Percentiles rank a stretch among this genome's conserved stretches.
These are phyloP conservation scores for Liasis olivaceus DNA, from an alignment of 2,797 vertebrate species.

Conservation along the genomic window DNA sequence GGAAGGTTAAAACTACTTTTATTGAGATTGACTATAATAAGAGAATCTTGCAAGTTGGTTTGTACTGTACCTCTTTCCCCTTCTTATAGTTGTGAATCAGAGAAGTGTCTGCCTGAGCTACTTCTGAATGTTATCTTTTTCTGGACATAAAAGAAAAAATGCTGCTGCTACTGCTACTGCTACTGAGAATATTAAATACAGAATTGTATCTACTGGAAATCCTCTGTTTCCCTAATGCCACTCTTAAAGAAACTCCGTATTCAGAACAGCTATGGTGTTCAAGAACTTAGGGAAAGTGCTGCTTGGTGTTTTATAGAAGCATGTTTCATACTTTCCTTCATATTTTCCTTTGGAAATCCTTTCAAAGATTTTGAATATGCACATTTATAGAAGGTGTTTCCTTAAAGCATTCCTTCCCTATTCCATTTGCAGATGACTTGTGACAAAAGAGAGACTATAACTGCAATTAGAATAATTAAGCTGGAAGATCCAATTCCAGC, in stretches of 20 bases:
- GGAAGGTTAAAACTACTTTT: background rate
- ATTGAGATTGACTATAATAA: background rate
- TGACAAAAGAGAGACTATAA: background rate
- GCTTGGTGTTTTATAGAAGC: background rate
- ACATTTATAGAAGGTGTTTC: background rate
- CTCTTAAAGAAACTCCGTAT: background rate
- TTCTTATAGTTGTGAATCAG: background rate
- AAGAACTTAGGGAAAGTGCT: background rate
- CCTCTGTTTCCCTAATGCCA: background rate
- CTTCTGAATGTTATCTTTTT: background rate
- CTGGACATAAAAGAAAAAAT: background rate
- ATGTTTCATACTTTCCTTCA: background rate
- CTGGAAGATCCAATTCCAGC: background rate
- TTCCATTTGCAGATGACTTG: background rate
- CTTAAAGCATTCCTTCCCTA: background rate
- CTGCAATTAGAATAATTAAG: background rate
- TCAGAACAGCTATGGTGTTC: background rate
- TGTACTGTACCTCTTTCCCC: background rate
- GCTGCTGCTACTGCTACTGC: background rate
- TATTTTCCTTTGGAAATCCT: background rate
- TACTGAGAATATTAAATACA: background rate
- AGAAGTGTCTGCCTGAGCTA: background rate
- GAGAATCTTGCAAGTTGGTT: background rate
- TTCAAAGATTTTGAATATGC: background rate
- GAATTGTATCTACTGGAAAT: background rate